phyloP scores from a whole-genome alignment of 2,113 vertebrate species.

The Corythornis cristatus region DNA sequence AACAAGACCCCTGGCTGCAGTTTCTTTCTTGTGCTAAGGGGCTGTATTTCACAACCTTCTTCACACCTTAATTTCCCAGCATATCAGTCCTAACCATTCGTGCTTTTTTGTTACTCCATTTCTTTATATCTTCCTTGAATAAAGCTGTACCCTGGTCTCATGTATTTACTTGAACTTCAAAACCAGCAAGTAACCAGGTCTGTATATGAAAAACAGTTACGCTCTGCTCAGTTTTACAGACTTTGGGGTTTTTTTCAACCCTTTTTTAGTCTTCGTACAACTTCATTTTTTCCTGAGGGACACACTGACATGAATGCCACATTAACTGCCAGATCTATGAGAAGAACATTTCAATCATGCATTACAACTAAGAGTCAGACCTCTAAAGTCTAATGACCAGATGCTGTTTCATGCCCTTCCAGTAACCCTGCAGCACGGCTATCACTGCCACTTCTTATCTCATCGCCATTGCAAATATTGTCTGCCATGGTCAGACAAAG shows the following conservation, averaged over 20 bases:
- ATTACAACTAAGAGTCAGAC: background rate
- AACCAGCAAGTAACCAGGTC: background rate
- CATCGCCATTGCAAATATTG: background rate
- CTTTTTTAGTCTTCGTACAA: background rate
- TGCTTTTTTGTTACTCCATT: background rate
- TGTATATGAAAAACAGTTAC: background rate
- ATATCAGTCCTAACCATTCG: background rate
- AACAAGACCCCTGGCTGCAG: background rate
- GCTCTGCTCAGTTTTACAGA: background rate
- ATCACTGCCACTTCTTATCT: conserved; percentile 66
- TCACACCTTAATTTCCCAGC: background rate
- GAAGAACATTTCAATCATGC: conserved; percentile 64
- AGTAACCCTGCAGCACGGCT: conserved; percentile 56
- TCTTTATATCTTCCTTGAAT: background rate
- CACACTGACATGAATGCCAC: background rate
- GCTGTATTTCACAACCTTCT: background rate
- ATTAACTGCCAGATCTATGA: conserved; percentile 39
- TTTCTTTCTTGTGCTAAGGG: background rate
- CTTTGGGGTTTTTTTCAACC: background rate
- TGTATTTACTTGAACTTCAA: background rate
- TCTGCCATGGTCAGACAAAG: conserved; percentile 5
- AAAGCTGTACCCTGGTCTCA: background rate
- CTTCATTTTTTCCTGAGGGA: conserved; percentile 30
- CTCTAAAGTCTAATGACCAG: background rate
- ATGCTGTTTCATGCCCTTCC: conserved; percentile 41